phyloP scores from a whole-genome alignment of 2,888 invertebrate genomes.

The Idaea straminata region DNA sequence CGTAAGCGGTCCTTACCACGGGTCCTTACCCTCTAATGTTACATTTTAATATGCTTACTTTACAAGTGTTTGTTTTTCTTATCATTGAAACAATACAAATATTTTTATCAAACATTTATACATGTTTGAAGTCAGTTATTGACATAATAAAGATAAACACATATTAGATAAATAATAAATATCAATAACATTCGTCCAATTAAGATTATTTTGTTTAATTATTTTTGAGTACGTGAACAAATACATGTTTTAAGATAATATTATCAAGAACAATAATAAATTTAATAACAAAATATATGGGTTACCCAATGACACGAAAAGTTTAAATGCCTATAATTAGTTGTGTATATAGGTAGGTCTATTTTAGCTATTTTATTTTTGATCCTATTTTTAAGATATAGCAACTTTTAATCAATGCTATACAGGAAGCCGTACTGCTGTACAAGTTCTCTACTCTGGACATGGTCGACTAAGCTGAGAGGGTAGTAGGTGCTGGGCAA shows the following conservation, averaged over 20 bases:
- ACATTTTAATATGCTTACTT: neutral
- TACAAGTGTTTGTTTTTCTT: neutral
- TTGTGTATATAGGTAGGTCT: neutral
- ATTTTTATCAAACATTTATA: neutral
- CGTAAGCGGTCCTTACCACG: too few species aligned
- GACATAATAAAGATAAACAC: neutral
- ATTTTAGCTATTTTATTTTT: neutral
- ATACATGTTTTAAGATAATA: neutral
- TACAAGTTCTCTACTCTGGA: too few species aligned
- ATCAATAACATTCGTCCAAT: neutral
- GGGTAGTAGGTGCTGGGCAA: too few species aligned
- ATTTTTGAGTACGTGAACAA: neutral
- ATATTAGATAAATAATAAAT: neutral
- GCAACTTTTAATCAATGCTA: too few species aligned
- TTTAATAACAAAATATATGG: conserved; percentile 10
- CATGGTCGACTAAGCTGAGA: too few species aligned
- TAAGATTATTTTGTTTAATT: conserved; percentile 1
- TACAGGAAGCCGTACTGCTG: too few species aligned
- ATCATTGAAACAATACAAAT: neutral
- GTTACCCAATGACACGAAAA: conserved; percentile 3
- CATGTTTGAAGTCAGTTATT: neutral
- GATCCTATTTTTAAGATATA: too few species aligned
- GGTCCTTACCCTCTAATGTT: too few species aligned
- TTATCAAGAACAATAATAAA: conserved; percentile 9
- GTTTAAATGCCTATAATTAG: neutral